Base-by-base conservation (phyloP, 2,888 invertebrate genomes). In the Drosophila niveifrons region DNA sequence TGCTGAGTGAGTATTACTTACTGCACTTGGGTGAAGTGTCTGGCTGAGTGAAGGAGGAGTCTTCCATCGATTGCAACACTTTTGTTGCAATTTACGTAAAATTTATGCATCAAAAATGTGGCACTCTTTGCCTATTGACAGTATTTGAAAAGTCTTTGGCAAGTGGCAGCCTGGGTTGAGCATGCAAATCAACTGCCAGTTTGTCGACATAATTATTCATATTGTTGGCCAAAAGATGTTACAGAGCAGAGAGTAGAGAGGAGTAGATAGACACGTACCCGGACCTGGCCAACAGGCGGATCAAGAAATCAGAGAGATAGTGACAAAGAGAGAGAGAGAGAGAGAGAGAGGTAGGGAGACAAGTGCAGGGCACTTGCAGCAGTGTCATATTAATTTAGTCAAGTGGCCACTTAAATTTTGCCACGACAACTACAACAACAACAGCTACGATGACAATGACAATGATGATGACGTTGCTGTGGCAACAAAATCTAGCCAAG, bases 321-420 rank as follows among this genome's bases (percentile, higher is more conserved):
- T 7, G 9, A 11, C 15, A 23, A 18, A 15, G 8, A 10, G 28
- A n/a, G 15, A 13, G 43, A 15, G 18, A 10, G 41, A 46, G 46
- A 9, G 9, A 11, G 18, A 23, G 28, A 15, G 8, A 10, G 51
- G 10, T 47, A 41, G 18, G 39, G 48, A 68, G 78, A 69, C 80
- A 82, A 80, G 85, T 82, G 75, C 80, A 50, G 75, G 58, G 71
- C 82, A 80, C 80, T 87, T 77, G 70, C 80, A 75, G 66, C 88
- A 83, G 85, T 85, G 84, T 82, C 88, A 81, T 85, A 85, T 88
- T 85, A 85, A 85, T 85, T 85, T 85, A 85, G 84, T 88, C 84
- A 88, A 85, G 84, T 85, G 80, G 84, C 84, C 88, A 88, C 88
- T 85, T 85, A 85, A 85, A 88, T 77, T 83, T 78, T 82, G 72